Percentiles rank a stretch among this genome's conserved stretches.
These are phyloP conservation scores for Xyrauchen texanus DNA, from an alignment of 2,113 vertebrate species.

Conservation along the genomic window DNA sequence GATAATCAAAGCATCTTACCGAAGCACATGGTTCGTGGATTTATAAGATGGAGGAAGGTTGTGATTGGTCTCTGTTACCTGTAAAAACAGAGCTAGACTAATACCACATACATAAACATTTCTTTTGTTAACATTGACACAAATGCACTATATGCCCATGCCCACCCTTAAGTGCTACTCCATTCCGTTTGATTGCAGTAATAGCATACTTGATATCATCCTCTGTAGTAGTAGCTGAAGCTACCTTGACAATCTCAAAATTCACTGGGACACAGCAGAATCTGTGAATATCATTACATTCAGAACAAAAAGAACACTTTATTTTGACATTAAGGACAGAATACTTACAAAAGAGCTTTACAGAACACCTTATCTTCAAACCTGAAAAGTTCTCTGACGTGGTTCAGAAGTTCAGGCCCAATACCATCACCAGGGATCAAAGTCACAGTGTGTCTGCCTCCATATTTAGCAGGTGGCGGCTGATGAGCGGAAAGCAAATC, in stretches of 20 bases:
- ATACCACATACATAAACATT: background rate
- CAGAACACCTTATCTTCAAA: conserved; percentile 46
- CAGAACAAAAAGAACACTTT: background rate
- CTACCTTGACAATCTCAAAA: conserved; percentile 81
- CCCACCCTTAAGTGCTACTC: conserved; percentile 82
- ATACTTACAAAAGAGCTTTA: background rate
- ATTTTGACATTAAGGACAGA: background rate
- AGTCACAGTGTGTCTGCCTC: conserved; percentile 83
- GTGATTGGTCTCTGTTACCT: conserved; percentile 88
- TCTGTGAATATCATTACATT: conserved; percentile 58
- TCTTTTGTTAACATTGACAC: background rate
- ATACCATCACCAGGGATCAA: conserved; percentile 86
- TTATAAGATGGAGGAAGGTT: conserved; percentile 80
- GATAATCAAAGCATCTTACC: conserved; percentile 64
- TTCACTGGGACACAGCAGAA: conserved; percentile 83
- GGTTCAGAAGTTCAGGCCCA: conserved; percentile 80
- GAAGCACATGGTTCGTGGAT: conserved; percentile 82
- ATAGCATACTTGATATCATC: conserved; percentile 79
- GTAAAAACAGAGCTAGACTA: conserved; percentile 1
- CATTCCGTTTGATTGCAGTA: conserved; percentile 82
- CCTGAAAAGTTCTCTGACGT: conserved; percentile 82
- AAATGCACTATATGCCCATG: background rate
- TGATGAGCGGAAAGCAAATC: conserved; percentile 38
- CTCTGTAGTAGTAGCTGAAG: conserved; percentile 67
- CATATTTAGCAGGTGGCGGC: conserved; percentile 82